Evolutionary conservation across 1,140 invertebrate genomes (phyloP).

Genomic region (Plutomurus gul): DNA sequence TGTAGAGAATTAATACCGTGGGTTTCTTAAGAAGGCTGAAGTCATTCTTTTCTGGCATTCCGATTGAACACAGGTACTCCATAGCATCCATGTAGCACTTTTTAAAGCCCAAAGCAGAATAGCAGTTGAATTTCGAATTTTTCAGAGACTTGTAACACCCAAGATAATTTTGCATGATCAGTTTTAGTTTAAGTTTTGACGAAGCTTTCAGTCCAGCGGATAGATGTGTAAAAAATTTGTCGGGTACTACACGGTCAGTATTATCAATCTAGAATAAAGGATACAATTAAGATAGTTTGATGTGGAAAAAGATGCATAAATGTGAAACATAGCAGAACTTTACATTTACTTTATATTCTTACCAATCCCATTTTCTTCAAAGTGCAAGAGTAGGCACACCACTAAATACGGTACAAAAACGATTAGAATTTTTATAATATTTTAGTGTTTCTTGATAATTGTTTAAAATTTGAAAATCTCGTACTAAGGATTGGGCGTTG

Average conservation of each 20-base stretch:
- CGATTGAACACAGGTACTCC: slow-evolving; percentile 12
- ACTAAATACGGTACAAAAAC: slow-evolving; percentile 3
- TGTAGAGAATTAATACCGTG: neutral
- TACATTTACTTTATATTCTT: neutral
- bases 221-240: slow-evolving; percentile 41
- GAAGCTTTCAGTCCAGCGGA: neutral
- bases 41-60: slow-evolving; percentile 36
- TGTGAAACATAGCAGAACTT: neutral
- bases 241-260: slow-evolving; percentile 22
- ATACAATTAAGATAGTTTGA: neutral
- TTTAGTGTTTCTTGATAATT: neutral
- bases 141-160: slow-evolving; percentile 39
- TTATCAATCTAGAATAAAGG: slow-evolving; percentile 28
- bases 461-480: neutral
- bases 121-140: slow-evolving; percentile 35
- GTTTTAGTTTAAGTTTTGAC: neutral
- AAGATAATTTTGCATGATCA: slow-evolving; percentile 36
- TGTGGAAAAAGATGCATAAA: neutral
- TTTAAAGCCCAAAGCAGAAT: slow-evolving; percentile 43
- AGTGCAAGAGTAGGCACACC: slow-evolving; percentile 42
- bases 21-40: neutral
- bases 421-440: neutral
- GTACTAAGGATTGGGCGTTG: slow-evolving; percentile 19
- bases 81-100: slow-evolving; percentile 45
- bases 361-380: slow-evolving; percentile 43